Conservation (phyloP, 2,888 invertebrate species). For the Chaetogeoica ovagalla region DNA sequence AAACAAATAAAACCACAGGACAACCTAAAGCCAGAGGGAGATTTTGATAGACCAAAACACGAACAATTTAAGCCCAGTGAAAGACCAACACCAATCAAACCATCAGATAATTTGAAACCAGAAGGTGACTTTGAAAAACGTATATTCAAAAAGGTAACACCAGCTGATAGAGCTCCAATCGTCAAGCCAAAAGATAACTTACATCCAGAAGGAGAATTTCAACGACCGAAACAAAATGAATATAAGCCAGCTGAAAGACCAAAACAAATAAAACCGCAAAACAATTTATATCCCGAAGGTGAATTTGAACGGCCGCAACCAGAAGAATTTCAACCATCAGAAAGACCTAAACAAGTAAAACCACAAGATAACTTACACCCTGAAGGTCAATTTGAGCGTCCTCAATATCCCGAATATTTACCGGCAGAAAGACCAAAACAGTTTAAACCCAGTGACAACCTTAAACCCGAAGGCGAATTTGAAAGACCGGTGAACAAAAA, state of each 20-base stretch:
- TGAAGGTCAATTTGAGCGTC: conserved; percentile 59
- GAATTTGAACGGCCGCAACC: conserved; percentile 58
- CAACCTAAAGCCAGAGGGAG: conserved; percentile 64
- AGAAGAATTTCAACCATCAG: conserved; percentile 62
- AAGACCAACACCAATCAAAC: conserved; percentile 59
- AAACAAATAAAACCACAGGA: conserved; percentile 62
- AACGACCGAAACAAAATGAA: conserved; percentile 58
- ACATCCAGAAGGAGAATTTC: conserved; percentile 60
- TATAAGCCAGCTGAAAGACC: conserved; percentile 58
- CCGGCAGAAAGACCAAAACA: conserved; percentile 60
- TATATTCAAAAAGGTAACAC: conserved; percentile 56
- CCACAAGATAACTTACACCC: conserved; percentile 60
- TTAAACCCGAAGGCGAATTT: conserved; percentile 67
- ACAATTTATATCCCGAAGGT: conserved; percentile 61
- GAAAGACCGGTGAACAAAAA: conserved; percentile 56
- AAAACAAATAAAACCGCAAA: conserved; percentile 61
- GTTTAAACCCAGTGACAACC: conserved; percentile 61
- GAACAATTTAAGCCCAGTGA: conserved; percentile 61
- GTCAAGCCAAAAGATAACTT: conserved; percentile 63
- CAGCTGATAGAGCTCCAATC: conserved; percentile 58
- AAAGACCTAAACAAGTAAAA: conserved; percentile 59
- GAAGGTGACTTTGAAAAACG: conserved; percentile 60
- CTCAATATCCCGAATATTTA: conserved; percentile 56
- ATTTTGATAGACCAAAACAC: conserved; percentile 60
- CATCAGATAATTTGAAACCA: conserved; percentile 61